Evolutionary conservation across 1,140 invertebrate species (phyloP), one percentile per base, ranked within the genome.

Genomic region (Leucophenga varia): DNA sequence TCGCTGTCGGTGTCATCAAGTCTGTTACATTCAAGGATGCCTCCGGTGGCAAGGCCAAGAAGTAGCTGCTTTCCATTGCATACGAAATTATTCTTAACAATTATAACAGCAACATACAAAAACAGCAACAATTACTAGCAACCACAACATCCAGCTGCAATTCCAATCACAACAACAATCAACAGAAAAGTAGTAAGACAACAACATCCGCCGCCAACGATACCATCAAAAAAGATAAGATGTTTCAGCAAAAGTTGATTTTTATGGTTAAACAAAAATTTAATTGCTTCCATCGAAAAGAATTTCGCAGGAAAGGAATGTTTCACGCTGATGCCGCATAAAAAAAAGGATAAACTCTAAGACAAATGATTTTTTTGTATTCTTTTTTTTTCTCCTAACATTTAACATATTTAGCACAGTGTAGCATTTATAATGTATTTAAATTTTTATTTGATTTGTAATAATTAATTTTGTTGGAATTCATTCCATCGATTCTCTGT

Each of bases 1-100:
- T 98, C 19, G 95, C 95, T 67, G 95, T 98, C 58, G 95, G 95
- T 79, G 95, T 97, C 77, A 97, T 97, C 81, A 97, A 97, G 83
- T 80, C 82, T 59, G 88, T 91, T 52, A 89, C 83, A 78, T 88
- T 88, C 82, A 91, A 92, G 80, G 92, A 94, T 48, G 78, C 78
- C 47, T 79, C 80, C 53, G 79, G 83, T 76, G 92, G 90, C 65
- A 95, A 95, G 80, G 90, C 92, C 78, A 92, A 92, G 86, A 91
- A 91, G 87, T 91, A 91, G 81, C 81, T 80, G 80, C 76, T 72
- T 68, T 60, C 47, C 55, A 52, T 54, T 39, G 20, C 49, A 47
- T 43, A 44, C 36, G 41, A 54, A 14, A 54, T 40, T 20, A 19
- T 32, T 34, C 22, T n/a, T 41, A 54, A 52, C 47, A 57, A 48